These are phyloP conservation scores for Tupaia chinensis DNA, from an alignment of 2,113 vertebrate genomes.

Conservation along the genomic window DNA sequence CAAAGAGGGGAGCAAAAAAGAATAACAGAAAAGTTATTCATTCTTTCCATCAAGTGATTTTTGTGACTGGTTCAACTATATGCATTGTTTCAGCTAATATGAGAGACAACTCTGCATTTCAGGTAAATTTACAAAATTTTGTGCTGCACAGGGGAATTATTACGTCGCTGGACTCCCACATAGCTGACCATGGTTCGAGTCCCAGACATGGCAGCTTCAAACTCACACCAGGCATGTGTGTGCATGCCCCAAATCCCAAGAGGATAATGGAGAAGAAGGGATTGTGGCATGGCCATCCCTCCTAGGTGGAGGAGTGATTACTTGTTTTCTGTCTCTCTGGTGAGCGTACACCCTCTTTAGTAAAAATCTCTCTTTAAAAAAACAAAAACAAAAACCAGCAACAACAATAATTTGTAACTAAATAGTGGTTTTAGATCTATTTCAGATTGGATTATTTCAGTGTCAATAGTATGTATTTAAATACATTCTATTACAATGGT, in stretches of 20 bases:
- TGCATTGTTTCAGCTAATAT: background rate
- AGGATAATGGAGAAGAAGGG: too few relatives aligned
- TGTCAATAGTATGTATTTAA: background rate
- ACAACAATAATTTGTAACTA: background rate
- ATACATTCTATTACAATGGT: background rate
- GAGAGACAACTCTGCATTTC: background rate
- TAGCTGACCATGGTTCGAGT: too few relatives aligned
- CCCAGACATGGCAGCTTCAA: too few relatives aligned
- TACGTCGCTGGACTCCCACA: too few relatives aligned
- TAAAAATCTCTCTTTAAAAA: too few relatives aligned
- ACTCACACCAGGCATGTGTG: too few relatives aligned
- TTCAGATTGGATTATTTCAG: background rate
- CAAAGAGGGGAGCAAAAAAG: background rate
- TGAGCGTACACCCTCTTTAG: too few relatives aligned
- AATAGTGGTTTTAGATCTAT: conserved; percentile 13
- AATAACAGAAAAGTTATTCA: background rate
- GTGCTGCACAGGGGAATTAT: background rate
- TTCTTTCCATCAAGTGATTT: background rate
- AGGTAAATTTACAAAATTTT: background rate
- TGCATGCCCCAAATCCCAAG: too few relatives aligned
- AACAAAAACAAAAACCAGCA: too few relatives aligned
- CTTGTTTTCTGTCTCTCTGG: too few relatives aligned
- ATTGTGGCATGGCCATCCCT: too few relatives aligned
- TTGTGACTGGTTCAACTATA: background rate
- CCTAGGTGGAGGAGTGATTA: too few relatives aligned